Conservation (phyloP, 2,888 invertebrate genomes). For the Creontiades dilutus region DNA sequence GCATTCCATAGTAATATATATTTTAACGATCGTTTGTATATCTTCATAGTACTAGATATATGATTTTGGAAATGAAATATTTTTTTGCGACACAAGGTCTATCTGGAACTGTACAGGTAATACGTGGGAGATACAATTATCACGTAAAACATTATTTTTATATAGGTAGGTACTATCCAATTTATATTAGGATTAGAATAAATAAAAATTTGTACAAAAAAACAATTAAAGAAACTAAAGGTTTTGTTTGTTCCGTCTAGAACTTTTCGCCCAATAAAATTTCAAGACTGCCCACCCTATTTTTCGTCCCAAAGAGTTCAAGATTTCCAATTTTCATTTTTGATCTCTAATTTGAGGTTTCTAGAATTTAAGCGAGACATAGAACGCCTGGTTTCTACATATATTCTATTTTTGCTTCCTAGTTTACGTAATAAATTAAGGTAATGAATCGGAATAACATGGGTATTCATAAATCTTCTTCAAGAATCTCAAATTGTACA, state of each 20-base stretch:
- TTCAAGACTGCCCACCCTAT: slow-evolving; percentile 36
- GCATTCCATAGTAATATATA: background rate
- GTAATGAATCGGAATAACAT: background rate
- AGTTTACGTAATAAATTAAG: background rate
- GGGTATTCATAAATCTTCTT: background rate
- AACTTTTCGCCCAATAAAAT: background rate
- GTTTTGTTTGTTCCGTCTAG: background rate
- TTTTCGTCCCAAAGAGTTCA: slow-evolving; percentile 29
- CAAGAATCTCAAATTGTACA: slow-evolving; percentile 27
- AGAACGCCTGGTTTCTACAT: background rate
- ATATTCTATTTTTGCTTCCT: background rate
- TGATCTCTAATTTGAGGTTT: slow-evolving; percentile 4
- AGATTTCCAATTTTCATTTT: background rate
- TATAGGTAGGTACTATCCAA: background rate
- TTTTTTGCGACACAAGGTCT: background rate
- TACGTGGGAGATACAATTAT: background rate
- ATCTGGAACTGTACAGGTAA: background rate
- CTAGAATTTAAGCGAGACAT: background rate
- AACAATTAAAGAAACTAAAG: background rate
- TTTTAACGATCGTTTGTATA: background rate
- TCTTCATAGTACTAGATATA: background rate
- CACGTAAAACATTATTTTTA: slow-evolving; percentile 32
- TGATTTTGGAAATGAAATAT: background rate
- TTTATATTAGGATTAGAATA: background rate
- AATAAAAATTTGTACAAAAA: slow-evolving; percentile 5